Evolutionary conservation across 2,113 vertebrate species (phyloP), one percentile per base, ranked within the genome.

Genomic region (Cebidichthys violaceus): DNA sequence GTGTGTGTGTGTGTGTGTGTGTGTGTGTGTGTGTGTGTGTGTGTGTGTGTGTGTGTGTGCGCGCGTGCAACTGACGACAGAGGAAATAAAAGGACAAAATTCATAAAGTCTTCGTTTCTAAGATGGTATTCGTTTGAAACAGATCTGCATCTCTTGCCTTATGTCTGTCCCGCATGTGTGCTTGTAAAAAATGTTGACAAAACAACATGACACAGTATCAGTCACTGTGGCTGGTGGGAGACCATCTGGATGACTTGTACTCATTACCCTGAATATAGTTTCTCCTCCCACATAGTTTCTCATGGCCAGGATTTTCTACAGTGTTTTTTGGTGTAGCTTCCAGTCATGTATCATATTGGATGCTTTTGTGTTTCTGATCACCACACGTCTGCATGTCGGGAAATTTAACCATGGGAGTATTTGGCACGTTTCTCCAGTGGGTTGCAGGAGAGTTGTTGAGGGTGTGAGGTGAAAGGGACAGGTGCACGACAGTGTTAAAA

Each of bases 131-230:
- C 0, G 7, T 45, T 72, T 2, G 8, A 9, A 59, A 60, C 15
- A 6, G 27, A 15, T 61, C 22, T 73, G 31, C 24, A 50, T 9
- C 35, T 73, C 11, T 66, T 31, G 33, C 18, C 33, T 24, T 61
- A 39, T 29, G 24, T 82, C 35, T 70, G 69, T 83, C 43, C 54
- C 52, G 68, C 85, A 81, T 86, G 61, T 90, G 71, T 54, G 64
- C 70, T 60, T 50, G 24, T 77, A 7, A 81, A 47, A 67, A 87
- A 75, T 89, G 82, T 84, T 77, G 57, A 84, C 75, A 84, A 74
- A 83, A 83, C 73, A 85, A 72, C 77, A 75, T 82, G 86, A 89
- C 74, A 79, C 62, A 60, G 66, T 41, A 85, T 86, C 81, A 77
- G 77, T 85, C 74, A 81, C 68, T 80, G 79, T 55, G 68, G 73